Base-by-base conservation (phyloP, 2,888 invertebrate genomes). In the Mongoloraphidia duomilia region DNA sequence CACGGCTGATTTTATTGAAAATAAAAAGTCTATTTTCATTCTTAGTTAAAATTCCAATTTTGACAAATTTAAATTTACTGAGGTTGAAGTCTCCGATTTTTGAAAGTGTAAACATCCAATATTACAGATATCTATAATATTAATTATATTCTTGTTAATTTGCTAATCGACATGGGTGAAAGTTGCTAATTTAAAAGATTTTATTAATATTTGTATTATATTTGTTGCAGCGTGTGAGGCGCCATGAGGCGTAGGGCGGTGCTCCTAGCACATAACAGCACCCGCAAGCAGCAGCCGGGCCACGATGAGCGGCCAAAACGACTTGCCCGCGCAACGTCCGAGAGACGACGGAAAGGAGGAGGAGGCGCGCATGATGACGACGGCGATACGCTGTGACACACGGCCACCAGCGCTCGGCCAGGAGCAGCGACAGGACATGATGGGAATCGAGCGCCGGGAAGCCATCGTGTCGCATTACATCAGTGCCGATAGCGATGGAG, bases 371-470 rank as follows among this genome's bases (percentile, higher is more conserved):
- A 14, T 9, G 8, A 14, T 8, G 39, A 14, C 39, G 39, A 39
- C 39, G 12, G 10, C 39, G 39, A 39, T 80, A 69, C 80, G 80
- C 73, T 78, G 80, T 69, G 86, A 26, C 26, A 26, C 86, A 66
- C 76, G 87, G 75, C 88, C 88, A 70, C 87, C 87, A 63, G 85
- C 87, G 65, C 82, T 84, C 63, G 87, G 86, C 74, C 77, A 80
- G 74, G 80, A 82, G 66, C 73, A 73, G 26, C 26, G 26, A 6
- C 26, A 26, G 26, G 26, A 26, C 26, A 26, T 6, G 26, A 26
- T 26, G 26, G 26, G 26, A 6, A 66, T 67, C 64, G 65, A 65
- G 47, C 41, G 49, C 47, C 34, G 43, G 51, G 13, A 50, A 51
- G 14, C 47, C 52, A 34, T 41, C 49, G 44, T 52, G 54, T 50